Evolutionary conservation across 2,888 invertebrate genomes (phyloP), one percentile per base, ranked within the genome.

Genomic region (Leptinotarsa rubiginosa): DNA sequence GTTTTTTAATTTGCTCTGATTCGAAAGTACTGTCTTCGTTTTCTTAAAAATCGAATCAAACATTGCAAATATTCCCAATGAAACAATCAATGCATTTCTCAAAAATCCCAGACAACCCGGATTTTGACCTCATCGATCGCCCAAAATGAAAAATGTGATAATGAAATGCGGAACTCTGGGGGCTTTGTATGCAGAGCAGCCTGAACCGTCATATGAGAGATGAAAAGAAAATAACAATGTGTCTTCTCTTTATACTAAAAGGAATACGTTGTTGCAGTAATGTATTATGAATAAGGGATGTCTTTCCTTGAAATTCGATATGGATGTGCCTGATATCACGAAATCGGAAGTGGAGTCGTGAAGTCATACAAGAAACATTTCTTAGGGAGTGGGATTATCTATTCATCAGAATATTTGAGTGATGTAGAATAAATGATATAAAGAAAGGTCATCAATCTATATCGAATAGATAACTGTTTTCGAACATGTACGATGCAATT

Each of bases 261-360:
- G 62, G 62, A 62, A 62, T 62, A 62, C 62, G 41, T 31, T 62
- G 41, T 62, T n/a, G 41, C 20, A 62, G 62, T 62, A n/a, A 62
- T 62, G n/a, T 18, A 62, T 62, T 62, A 62, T 62, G 41, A 41
- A 62, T 62, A 62, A 18, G 7, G n/a, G 31, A 41, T 62, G 62
- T n/a, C n/a, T 25, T 62, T n/a, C n/a, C 31, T n/a, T 31, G 5
- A 13, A n/a, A 62, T 7, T 62, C 41, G 3, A 62, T 62, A 18
- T 31, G 7, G n/a, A 25, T 56, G 22, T 56, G 56, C 20, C 56
- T 56, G 15, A 56, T 25, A 13, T 56, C 18, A 18, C 22, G 22
- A 22, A 56, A 56, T 56, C 22, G 20, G 22, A 56, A 22, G 56
- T 56, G 56, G 5, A 12, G 25, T 56, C 22, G 13, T 56, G 15